phyloP scores from a whole-genome alignment of 2,888 invertebrate genomes.

The Spilosoma lubricipeda region DNA sequence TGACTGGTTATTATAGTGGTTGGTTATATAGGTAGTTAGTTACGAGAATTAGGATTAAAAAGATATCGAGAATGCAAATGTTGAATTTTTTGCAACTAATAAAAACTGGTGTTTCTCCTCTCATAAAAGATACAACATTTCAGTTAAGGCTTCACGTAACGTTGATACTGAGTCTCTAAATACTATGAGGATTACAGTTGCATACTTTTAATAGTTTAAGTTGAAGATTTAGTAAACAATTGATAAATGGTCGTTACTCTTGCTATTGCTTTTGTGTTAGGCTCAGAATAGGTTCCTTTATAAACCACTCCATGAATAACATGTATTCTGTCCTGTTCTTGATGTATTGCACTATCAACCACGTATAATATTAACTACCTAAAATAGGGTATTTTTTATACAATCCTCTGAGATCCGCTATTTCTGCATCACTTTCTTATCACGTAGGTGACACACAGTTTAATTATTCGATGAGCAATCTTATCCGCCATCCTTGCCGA shows the following conservation, averaged over 20 bases:
- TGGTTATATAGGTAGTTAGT: neutral
- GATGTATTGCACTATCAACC: neutral
- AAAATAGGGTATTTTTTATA: neutral
- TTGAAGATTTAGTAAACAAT: too few relatives aligned
- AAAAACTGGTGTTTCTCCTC: neutral
- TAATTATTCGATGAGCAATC: neutral
- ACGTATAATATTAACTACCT: neutral
- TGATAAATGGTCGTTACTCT: neutral
- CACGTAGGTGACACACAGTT: neutral
- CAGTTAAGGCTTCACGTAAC: neutral
- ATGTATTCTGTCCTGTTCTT: neutral
- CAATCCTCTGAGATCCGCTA: neutral
- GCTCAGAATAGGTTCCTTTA: neutral
- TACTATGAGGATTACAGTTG: neutral
- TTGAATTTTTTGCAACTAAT: neutral
- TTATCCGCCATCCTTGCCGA: neutral
- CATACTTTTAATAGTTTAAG: too few relatives aligned
- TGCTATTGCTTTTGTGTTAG: neutral
- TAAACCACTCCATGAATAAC: neutral
- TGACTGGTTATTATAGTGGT: too few relatives aligned
- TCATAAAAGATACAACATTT: neutral
- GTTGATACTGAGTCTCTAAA: neutral
- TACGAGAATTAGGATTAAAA: neutral
- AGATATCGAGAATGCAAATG: neutral
- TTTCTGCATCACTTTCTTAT: neutral